Conservation (phyloP, 2,888 invertebrate species). For the Pycnomerus fuliginosus region DNA sequence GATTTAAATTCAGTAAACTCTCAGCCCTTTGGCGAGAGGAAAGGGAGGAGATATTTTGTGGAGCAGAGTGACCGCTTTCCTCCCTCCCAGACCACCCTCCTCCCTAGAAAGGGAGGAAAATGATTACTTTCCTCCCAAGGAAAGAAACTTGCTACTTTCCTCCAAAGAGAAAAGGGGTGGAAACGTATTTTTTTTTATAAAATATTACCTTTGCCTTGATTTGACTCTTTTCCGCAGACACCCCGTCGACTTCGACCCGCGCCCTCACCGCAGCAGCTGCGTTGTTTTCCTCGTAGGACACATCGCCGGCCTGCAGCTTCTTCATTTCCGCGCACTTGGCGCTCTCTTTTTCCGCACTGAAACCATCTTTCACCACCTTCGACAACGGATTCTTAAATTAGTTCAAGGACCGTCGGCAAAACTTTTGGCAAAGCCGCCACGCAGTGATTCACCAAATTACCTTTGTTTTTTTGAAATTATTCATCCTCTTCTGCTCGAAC, state of each 20-base stretch:
- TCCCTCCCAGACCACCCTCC: no score
- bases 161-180: no score
- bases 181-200: no score
- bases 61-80: no score
- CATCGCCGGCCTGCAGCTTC: constrained; percentile 76
- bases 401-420: not conserved
- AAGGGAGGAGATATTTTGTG: no score
- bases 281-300: constrained; percentile 78
- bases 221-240: constrained; percentile 82
- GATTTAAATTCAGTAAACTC: no score
- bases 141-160: no score
- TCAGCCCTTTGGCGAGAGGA: no score
- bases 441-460: constrained; percentile 42
- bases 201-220: constrained; percentile 80
- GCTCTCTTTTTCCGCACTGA: constrained; percentile 75
- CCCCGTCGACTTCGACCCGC: constrained; percentile 78
- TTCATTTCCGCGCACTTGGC: constrained; percentile 72
- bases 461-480: constrained; percentile 75
- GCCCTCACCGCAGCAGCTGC: constrained; percentile 77
- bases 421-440: not conserved
- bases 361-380: constrained; percentile 75
- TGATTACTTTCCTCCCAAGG: no score
- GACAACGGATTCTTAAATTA: constrained; percentile 23
- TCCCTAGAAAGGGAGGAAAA: no score
- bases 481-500: constrained; percentile 81